These are phyloP conservation scores for Sylvia atricapilla DNA, from an alignment of 2,113 vertebrate genomes.

Conservation along the genomic window DNA sequence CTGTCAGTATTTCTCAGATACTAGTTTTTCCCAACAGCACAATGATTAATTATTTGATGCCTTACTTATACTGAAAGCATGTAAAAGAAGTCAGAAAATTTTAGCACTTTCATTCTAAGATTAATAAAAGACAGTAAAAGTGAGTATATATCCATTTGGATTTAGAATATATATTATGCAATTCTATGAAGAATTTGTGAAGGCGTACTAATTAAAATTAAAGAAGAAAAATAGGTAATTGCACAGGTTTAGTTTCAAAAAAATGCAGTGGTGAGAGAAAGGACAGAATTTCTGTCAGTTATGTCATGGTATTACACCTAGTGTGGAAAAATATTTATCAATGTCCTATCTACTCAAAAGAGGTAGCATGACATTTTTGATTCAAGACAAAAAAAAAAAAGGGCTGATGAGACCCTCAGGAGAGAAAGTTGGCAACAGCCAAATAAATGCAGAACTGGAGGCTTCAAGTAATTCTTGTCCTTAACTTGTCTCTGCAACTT, in stretches of 20 bases:
- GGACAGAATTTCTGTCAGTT: not conserved
- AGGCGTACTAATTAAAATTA: not conserved
- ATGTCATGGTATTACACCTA: not conserved
- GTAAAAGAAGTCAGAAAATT: not conserved
- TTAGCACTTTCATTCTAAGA: not conserved
- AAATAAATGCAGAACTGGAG: not conserved
- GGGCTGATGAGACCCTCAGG: not conserved
- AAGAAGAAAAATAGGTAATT: not conserved
- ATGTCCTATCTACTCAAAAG: not conserved
- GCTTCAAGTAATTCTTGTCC: not conserved
- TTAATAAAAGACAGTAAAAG: not conserved
- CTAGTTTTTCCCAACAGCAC: not conserved
- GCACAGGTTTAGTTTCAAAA: not conserved
- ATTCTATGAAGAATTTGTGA: not conserved
- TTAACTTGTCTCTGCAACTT: not conserved
- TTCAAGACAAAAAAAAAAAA: not conserved
- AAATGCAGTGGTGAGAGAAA: not conserved
- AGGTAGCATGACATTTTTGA: not conserved
- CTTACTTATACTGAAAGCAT: not conserved
- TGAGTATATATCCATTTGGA: not conserved
- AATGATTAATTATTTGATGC: not conserved
- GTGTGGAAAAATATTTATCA: not conserved
- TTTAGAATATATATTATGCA: not conserved
- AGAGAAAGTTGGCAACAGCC: not conserved
- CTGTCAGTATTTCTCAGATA: not conserved